Evolutionary conservation across 2,888 invertebrate genomes (phyloP), one percentile per base, ranked within the genome.

Genomic region (Torymus aiolomorphi): DNA sequence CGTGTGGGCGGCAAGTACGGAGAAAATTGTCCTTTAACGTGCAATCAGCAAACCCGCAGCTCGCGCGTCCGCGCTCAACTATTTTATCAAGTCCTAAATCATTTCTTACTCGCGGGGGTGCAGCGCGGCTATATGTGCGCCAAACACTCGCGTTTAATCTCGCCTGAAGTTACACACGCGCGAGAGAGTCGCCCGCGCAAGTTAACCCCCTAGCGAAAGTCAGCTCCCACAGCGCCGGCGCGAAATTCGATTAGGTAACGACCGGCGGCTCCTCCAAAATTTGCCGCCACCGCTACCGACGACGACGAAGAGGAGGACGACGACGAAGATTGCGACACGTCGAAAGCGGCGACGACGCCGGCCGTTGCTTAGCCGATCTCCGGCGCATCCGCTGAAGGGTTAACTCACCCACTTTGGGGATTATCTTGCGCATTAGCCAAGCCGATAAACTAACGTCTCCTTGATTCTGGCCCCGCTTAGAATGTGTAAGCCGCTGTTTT

Each of bases 31-130:
- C 31, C 14, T 51, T 49, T 54, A 51, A 51, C 51, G 12, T 16
- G 75, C 59, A 75, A 75, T 61, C 76, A 70, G 76, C 54, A 63
- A 54, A 10, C 42, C 42, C 42, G 42, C 42, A 42, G 42, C 42
- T 61, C 67, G 57, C 16, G 13, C 63, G 70, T 62, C 63, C n/a
- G 62, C n/a, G 62, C 56, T 70, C 62, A 70, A 63, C 76, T 70
- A 70, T 76, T 76, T 70, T 18, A 70, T 70, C 76, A 69, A 70
- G 63, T 70, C 63, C 63, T 70, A 76, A 76, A 76, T 76, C 76
- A 63, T 76, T 76, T 76, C 76, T 62, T 76, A 70, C 76, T 16
- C 67, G 14, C 51, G 42, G 42, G 42, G n/a, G n/a, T n/a, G n/a
- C n/a, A n/a, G 42, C 42, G 42, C 42, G 42, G 42, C 42, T 42